Conservation (phyloP, 1,140 invertebrate species). For the Zaprionus inermis region DNA sequence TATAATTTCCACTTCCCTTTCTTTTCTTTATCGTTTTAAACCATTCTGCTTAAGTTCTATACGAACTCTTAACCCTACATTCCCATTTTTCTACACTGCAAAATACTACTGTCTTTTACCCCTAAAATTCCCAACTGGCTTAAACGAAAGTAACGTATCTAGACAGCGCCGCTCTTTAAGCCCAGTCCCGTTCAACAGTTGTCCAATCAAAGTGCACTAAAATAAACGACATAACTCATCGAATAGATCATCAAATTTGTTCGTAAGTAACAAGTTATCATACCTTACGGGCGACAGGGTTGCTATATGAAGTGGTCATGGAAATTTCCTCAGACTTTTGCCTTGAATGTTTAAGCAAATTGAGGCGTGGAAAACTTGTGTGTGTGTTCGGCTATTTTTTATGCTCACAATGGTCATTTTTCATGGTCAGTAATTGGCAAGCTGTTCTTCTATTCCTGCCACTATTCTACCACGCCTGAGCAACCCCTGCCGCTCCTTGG, state of each 20-base stretch:
- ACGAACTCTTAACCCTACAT: too few relatives aligned
- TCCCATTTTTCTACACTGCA: not conserved
- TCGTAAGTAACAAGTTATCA: conserved; percentile 20
- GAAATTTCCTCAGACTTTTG: too few relatives aligned
- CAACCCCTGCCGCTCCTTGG: not conserved
- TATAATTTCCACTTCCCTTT: not conserved
- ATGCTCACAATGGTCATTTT: conserved; percentile 62
- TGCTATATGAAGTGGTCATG: too few relatives aligned
- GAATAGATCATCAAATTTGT: conserved; percentile 23
- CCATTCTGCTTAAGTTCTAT: too few relatives aligned
- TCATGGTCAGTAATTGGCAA: conserved; percentile 74
- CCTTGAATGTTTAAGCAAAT: conserved; percentile 40
- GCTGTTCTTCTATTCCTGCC: not conserved
- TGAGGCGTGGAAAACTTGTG: conserved; percentile 45
- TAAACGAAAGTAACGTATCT: not conserved
- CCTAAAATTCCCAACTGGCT: not conserved
- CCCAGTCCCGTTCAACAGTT: not conserved
- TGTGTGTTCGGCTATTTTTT: conserved; percentile 40
- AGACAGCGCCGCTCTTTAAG: not conserved
- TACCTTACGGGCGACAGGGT: not conserved
- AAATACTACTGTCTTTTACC: not conserved
- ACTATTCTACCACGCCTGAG: not conserved
- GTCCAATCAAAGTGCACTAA: conserved; percentile 14
- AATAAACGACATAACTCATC: conserved; percentile 30
- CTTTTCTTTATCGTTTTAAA: not conserved